phyloP scores from a whole-genome alignment of 2,113 vertebrate genomes.

The Haemorhous mexicanus region DNA sequence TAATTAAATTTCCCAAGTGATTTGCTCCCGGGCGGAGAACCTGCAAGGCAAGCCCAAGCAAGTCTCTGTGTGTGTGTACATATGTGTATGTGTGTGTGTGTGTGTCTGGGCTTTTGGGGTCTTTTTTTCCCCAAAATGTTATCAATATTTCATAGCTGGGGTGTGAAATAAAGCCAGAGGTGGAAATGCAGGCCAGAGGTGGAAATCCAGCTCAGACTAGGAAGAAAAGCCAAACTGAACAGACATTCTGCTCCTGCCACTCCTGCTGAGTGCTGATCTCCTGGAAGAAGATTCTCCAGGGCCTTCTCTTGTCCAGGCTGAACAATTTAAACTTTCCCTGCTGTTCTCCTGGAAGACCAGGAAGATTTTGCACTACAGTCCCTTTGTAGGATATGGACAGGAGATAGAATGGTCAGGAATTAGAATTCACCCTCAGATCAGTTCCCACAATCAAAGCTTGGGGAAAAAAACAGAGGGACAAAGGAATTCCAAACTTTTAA shows the following conservation, averaged over 20 bases:
- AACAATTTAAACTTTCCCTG: not conserved
- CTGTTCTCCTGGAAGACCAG: not conserved
- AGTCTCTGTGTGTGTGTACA: not conserved
- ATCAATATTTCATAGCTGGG: not conserved
- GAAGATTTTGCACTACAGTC: not conserved
- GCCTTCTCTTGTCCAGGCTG: not conserved
- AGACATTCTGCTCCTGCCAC: not conserved
- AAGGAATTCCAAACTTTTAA: not conserved
- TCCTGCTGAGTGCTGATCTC: not conserved
- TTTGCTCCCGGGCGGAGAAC: constrained; percentile 47
- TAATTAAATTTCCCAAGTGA: constrained; percentile 62
- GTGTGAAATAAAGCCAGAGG: not conserved
- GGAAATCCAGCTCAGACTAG: not conserved
- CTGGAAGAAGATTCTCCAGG: not conserved
- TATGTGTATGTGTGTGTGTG: not conserved
- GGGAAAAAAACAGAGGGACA: not conserved
- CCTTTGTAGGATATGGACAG: not conserved
- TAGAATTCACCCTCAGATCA: not conserved
- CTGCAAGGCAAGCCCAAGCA: constrained; percentile 31
- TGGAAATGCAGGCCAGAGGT: not conserved
- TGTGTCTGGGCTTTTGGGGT: not conserved
- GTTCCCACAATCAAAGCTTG: not conserved
- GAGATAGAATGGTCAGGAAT: not conserved
- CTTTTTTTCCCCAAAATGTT: accelerated
- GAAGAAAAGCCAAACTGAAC: not conserved